A percentile compares a stretch with the other conserved stretches of the same genome.
Evolutionary conservation across 2,113 vertebrate genomes (phyloP).

Genomic region (Heptranchias perlo): DNA sequence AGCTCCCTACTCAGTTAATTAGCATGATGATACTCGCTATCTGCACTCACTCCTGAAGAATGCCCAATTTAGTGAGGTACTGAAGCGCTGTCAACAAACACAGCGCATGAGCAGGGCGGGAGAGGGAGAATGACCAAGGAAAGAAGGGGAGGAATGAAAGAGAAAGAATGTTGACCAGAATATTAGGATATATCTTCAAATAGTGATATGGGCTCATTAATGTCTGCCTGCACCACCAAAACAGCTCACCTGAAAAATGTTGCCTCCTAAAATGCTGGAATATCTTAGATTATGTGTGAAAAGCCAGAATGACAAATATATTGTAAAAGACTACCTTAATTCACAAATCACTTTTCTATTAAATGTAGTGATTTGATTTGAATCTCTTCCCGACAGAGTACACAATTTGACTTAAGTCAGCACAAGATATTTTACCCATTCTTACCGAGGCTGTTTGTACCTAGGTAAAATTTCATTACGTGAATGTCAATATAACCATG

Average conservation of each 20-base stretch:
- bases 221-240: not conserved
- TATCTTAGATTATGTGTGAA: not conserved
- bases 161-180: not conserved
- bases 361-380: not conserved
- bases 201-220: not conserved
- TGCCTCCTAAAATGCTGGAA: not conserved
- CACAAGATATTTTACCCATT: not conserved
- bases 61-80: not conserved
- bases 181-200: not conserved
- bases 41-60: not conserved
- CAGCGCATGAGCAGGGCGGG: not conserved
- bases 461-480: not conserved
- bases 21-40: not conserved
- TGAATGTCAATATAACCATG: not conserved
- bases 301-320: not conserved
- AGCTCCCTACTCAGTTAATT: not conserved
- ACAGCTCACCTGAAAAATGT: no score
- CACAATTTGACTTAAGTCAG: not conserved
- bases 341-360: not conserved
- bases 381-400: not conserved
- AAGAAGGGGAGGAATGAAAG: not conserved
- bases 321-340: not conserved
- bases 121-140: not conserved
- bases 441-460: not conserved
- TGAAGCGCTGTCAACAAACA: not conserved